Evolutionary conservation across 2,113 vertebrate genomes (phyloP).

Genomic region (Steatornis caripensis): DNA sequence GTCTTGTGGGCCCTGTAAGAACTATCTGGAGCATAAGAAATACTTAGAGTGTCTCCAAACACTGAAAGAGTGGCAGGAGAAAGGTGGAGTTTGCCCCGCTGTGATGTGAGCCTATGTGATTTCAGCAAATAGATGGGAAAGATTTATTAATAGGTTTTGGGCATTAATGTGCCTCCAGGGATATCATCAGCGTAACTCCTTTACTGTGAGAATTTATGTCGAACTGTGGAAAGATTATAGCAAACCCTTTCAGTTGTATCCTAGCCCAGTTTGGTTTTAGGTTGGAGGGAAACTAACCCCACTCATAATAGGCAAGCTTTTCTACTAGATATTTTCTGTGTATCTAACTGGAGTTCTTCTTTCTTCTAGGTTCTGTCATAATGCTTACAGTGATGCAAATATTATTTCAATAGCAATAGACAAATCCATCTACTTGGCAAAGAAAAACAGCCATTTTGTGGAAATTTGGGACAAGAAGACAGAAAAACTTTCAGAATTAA

Average conservation of each 20-base stretch:
- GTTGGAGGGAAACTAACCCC: neutral
- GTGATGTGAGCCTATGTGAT: neutral
- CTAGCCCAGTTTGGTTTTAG: neutral
- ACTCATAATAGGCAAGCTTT: neutral
- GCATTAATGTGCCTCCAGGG: neutral
- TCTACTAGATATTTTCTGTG: neutral
- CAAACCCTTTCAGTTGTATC: neutral
- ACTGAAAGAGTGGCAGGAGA: neutral
- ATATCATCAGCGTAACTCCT: neutral
- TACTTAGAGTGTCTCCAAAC: neutral
- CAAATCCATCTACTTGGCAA: constrained; percentile 86
- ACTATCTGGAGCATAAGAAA: no score
- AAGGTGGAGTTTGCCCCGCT: neutral
- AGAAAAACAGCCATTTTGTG: constrained; percentile 83
- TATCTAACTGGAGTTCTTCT: neutral
- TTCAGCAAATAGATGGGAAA: neutral
- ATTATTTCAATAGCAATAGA: constrained; percentile 89
- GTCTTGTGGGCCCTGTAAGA: neutral
- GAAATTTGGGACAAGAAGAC: constrained; percentile 94
- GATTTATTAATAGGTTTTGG: neutral
- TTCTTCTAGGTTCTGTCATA: constrained; percentile 74
- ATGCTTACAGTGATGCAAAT: constrained; percentile 77
- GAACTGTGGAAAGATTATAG: neutral
- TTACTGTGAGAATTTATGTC: neutral
- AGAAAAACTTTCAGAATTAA: constrained; percentile 83